Percentiles rank a stretch among this genome's conserved stretches.
Evolutionary conservation across 2,797 vertebrate species (phyloP).

Genomic region (Podarcis lilfordi): DNA sequence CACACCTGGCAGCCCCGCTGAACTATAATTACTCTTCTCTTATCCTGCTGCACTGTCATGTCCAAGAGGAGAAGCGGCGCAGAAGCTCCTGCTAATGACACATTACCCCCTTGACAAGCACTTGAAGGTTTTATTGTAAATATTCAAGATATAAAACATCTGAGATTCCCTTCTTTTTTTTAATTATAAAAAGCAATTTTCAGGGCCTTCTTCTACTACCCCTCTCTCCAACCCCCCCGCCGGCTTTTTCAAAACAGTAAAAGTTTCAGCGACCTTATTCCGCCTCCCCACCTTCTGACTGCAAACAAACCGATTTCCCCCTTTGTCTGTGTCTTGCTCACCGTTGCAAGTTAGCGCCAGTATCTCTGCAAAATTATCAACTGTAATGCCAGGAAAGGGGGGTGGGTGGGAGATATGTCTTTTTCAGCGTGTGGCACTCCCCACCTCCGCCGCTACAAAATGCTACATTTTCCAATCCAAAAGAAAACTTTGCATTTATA

Average conservation of each 20-base stretch:
- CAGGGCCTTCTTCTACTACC: constrained; percentile 53
- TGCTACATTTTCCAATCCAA: constrained; percentile 75
- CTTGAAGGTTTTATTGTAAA: constrained; percentile 86
- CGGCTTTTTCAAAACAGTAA: constrained; percentile 64
- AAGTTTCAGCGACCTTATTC: constrained; percentile 75
- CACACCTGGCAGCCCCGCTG: constrained; percentile 99
- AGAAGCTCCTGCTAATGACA: constrained; percentile 84
- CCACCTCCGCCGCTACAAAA: constrained; percentile 70
- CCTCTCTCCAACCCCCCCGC: background rate
- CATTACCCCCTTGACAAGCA: constrained; percentile 84
- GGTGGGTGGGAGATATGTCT: constrained; percentile 72
- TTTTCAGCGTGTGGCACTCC: constrained; percentile 66
- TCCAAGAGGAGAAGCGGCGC: constrained; percentile 86
- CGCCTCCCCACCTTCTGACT: background rate
- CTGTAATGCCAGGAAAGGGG: constrained; percentile 53
- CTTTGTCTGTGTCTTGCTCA: constrained; percentile 76
- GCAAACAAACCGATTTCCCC: constrained; percentile 70
- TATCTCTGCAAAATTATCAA: constrained; percentile 82
- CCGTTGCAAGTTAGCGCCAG: constrained; percentile 69
- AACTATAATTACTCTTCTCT: constrained; percentile 99
- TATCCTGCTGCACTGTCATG: constrained; percentile 98
- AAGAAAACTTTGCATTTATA: constrained; percentile 82
- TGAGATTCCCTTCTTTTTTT: constrained; percentile 84
- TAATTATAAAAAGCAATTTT: constrained; percentile 89
- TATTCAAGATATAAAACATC: constrained; percentile 88